These are phyloP conservation scores for Brassicogethes aeneus DNA, from an alignment of 2,888 invertebrate genomes.

Conservation along the genomic window DNA sequence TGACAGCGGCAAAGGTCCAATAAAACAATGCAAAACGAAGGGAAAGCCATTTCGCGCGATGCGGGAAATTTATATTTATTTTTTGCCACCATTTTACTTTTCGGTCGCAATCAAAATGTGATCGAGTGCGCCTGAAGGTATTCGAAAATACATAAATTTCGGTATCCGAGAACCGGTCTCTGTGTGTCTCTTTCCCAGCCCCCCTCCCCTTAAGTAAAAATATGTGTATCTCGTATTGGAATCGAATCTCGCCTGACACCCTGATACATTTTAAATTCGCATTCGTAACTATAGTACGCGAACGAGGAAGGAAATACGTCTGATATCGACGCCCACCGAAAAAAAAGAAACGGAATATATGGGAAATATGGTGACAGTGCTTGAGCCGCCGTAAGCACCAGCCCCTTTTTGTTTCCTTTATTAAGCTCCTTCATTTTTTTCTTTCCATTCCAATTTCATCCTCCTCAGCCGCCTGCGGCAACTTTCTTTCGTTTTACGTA, in stretches of 20 bases:
- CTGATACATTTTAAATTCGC: slow-evolving; percentile 41
- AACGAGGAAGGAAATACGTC: slow-evolving; percentile 28
- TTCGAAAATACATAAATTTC: slow-evolving; percentile 41
- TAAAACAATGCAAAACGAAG: slow-evolving; percentile 19
- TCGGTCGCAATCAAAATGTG: slow-evolving; percentile 38
- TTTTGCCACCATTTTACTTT: slow-evolving; percentile 24
- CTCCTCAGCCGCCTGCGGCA: background rate
- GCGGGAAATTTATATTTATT: slow-evolving; percentile 15
- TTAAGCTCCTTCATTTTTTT: slow-evolving; percentile 24
- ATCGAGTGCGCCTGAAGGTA: slow-evolving; percentile 39
- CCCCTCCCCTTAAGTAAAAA: slow-evolving; percentile 41
- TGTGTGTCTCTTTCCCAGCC: slow-evolving; percentile 25
- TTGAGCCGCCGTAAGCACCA: slow-evolving; percentile 1
- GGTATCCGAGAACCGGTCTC: slow-evolving; percentile 32
- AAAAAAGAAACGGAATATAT: too few species aligned
- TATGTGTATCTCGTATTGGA: slow-evolving; percentile 42
- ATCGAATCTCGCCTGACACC: slow-evolving; percentile 39
- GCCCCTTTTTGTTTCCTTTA: slow-evolving; percentile 26
- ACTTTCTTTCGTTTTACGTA: background rate
- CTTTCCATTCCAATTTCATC: slow-evolving; percentile 10
- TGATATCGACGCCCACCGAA: slow-evolving; percentile 23
- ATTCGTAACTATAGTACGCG: slow-evolving; percentile 37
- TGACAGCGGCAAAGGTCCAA: slow-evolving; percentile 11
- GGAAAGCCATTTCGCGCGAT: slow-evolving; percentile 11
- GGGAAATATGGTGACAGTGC: slow-evolving; percentile 9